These are phyloP conservation scores for Pycnomerus fuliginosus DNA, from an alignment of 2,888 invertebrate genomes.

Conservation along the genomic window DNA sequence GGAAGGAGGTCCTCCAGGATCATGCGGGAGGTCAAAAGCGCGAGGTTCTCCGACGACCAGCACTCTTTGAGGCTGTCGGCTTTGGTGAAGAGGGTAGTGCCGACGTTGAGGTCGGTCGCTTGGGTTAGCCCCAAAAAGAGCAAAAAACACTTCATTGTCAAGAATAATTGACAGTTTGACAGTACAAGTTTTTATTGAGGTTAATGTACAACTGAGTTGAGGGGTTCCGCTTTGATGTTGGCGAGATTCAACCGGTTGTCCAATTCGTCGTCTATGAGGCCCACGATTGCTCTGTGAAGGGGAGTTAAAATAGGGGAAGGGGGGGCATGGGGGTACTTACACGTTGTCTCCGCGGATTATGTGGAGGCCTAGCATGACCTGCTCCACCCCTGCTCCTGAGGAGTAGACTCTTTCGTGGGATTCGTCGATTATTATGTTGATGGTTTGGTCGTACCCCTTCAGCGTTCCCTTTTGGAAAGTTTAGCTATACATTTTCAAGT, in stretches of 20 bases:
- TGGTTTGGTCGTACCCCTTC: constrained; percentile 99
- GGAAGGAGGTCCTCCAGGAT: constrained; percentile 48
- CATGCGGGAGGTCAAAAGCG: constrained; percentile 48
- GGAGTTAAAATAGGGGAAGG: neutral
- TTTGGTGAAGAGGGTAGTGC: constrained; percentile 48
- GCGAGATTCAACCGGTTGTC: constrained; percentile 79
- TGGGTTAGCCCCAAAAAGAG: neutral
- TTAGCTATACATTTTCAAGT: no score
- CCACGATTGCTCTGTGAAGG: constrained; percentile 70
- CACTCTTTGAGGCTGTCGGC: constrained; percentile 45
- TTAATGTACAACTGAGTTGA: constrained; percentile 78
- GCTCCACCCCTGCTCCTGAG: constrained; percentile 85
- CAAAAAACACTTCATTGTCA: no score
- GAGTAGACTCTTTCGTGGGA: constrained; percentile 99
- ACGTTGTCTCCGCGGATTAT: constrained; percentile 99
- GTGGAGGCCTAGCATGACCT: constrained; percentile 94
- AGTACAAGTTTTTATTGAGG: neutral
- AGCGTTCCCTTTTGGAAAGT: constrained; percentile 96
- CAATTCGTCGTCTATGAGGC: constrained; percentile 79
- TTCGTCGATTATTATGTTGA: constrained; percentile 96
- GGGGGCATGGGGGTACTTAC: constrained; percentile 57
- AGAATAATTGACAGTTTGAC: no score
- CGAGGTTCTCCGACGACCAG: constrained; percentile 47
- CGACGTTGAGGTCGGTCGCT: constrained; percentile 28
- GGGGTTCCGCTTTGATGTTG: constrained; percentile 79